These are phyloP conservation scores for Helobdella robusta DNA, from an alignment of 2,888 invertebrate genomes.

Conservation along the genomic window DNA sequence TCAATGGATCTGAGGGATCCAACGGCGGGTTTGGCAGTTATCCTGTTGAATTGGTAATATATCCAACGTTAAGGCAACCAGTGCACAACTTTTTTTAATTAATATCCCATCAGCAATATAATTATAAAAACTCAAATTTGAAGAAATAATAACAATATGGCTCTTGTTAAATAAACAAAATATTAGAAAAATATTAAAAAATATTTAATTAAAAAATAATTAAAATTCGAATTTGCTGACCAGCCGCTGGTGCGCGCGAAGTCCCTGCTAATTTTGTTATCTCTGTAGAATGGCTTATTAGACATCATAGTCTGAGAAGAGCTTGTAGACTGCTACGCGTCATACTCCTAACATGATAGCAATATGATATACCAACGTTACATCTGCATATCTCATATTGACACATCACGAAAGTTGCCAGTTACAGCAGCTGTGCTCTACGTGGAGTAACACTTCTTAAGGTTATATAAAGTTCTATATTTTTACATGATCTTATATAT, in stretches of 20 bases:
- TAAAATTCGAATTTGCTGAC: conserved; percentile 9
- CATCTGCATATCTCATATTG: no score
- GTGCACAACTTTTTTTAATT: neutral
- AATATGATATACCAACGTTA: no score
- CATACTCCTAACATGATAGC: no score
- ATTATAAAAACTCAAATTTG: neutral
- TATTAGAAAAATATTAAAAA: neutral
- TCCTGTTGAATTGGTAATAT: conserved; percentile 1
- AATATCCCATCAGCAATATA: neutral
- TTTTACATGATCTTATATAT: no score
- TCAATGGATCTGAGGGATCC: conserved; percentile 13
- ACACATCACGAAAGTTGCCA: no score
- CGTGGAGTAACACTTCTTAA: no score
- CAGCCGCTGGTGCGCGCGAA: conserved; percentile 17
- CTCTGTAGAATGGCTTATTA: no score
- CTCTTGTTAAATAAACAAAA: neutral
- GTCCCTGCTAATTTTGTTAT: conserved; percentile 7
- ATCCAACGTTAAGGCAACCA: conserved; percentile 5
- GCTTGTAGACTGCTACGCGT: no score
- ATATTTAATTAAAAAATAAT: conserved; percentile 1
- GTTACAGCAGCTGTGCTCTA: no score
- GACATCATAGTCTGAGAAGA: no score
- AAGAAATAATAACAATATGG: neutral
- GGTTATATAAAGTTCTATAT: no score
- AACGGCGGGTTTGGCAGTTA: conserved; percentile 13